Percentiles rank a stretch among this genome's conserved stretches.
These are phyloP conservation scores for Sipha flava DNA, from an alignment of 1,140 invertebrate genomes.

Conservation along the genomic window DNA sequence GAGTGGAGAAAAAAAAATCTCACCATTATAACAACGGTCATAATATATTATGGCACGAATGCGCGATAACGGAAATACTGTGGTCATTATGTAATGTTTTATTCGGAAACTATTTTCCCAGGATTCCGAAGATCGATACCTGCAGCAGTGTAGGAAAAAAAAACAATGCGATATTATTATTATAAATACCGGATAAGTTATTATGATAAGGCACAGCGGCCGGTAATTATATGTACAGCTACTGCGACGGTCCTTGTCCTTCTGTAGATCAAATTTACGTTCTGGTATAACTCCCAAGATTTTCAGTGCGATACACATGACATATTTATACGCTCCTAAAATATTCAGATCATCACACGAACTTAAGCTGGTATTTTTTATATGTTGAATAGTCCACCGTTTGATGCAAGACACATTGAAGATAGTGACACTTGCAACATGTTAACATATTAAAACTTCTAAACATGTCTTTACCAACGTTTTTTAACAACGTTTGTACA, in stretches of 20 bases:
- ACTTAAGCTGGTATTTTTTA: too few species aligned
- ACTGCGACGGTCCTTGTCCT: background rate
- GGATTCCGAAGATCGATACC: background rate
- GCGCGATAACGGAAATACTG: background rate
- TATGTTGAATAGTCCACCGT: too few species aligned
- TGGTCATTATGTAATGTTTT: background rate
- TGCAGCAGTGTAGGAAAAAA: too few species aligned
- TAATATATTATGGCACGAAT: background rate
- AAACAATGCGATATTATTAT: background rate
- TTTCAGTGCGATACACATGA: too few species aligned
- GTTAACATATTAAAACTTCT: too few species aligned
- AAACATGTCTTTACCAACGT: too few species aligned
- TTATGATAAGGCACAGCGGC: background rate
- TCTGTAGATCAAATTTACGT: background rate
- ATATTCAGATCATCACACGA: too few species aligned
- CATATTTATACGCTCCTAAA: too few species aligned
- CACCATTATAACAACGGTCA: background rate
- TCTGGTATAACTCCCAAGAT: too few species aligned
- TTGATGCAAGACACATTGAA: too few species aligned
- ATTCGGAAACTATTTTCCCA: background rate
- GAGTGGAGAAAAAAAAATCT: background rate
- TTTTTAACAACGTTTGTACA: too few species aligned
- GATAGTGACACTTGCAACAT: too few species aligned
- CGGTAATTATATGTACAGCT: background rate
- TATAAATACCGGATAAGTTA: background rate